phyloP scores from a whole-genome alignment of 2,888 invertebrate genomes.

The Prosapia bicincta region DNA sequence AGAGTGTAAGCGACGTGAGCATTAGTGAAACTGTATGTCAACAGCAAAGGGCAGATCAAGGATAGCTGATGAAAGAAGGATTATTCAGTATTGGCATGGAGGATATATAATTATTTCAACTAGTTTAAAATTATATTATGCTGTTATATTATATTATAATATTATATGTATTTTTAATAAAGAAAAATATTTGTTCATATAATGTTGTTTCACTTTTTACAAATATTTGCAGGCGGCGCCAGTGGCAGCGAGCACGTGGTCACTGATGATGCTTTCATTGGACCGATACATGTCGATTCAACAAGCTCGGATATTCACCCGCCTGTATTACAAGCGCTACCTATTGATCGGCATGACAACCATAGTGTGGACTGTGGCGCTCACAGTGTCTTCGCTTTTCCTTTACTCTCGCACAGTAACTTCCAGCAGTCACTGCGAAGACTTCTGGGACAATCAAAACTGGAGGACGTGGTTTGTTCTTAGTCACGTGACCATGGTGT shows the following conservation, averaged over 20 bases:
- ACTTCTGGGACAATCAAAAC: slow-evolving; percentile 21
- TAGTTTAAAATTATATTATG: too few relatives aligned
- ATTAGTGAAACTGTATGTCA: too few relatives aligned
- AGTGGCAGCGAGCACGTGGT: slow-evolving; percentile 73
- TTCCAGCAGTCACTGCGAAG: background rate
- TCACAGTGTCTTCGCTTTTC: slow-evolving; percentile 33
- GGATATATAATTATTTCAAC: too few relatives aligned
- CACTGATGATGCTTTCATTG: slow-evolving; percentile 71
- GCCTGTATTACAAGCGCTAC: slow-evolving; percentile 53
- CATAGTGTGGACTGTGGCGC: slow-evolving; percentile 47
- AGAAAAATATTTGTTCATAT: too few relatives aligned
- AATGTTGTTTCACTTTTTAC: too few relatives aligned
- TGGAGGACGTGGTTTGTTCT: slow-evolving; percentile 29
- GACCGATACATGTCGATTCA: slow-evolving; percentile 79
- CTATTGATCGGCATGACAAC: slow-evolving; percentile 48
- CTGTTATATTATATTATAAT: too few relatives aligned
- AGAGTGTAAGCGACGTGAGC: too few relatives aligned
- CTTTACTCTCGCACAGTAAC: slow-evolving; percentile 20
- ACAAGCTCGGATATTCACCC: slow-evolving; percentile 59
- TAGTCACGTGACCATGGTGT: slow-evolving; percentile 43
- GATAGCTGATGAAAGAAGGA: too few relatives aligned
- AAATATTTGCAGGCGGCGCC: slow-evolving; percentile 65
- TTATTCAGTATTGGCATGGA: too few relatives aligned
- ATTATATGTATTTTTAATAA: too few relatives aligned
- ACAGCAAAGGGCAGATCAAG: too few relatives aligned